Base-by-base conservation (phyloP, 2,888 invertebrate genomes). In the Rhingia rostrata region DNA sequence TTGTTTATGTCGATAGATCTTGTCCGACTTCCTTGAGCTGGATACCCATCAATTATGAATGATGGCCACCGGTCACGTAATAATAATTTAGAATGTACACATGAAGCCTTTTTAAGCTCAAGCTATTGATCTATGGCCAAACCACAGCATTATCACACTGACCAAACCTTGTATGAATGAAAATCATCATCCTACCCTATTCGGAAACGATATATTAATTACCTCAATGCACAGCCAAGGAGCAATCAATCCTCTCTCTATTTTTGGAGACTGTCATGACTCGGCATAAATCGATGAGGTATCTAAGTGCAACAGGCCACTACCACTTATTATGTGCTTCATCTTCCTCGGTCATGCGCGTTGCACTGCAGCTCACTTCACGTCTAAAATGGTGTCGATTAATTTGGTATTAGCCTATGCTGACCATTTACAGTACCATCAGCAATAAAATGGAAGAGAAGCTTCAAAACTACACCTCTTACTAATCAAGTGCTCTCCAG, bases 321-420 rank as follows among this genome's bases (percentile, higher is more conserved):
- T 61, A 54, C 37, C 63, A 56, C 12, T 61, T 14, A 49, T 7
- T 32, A 37, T 43, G 43, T 32, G 22, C 12, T 9, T 37, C 14
- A 53, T 56, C 41, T 49, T 61, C 7, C 39, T 43, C 30, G 30
- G 22, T 69, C 47, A 67, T 22, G 22, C 22, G 22, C 2, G 22
- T 22, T 22, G 22, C 22, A 22, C 22, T 2, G 22, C 22, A 22
- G 22, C 22, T 61, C 60, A 12, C 22, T 47, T 12, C 9, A n/a
- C 12, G 3, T 4, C 30, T 49, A 54, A 70, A 69, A 51, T 22
- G 56, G 63, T 51, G 47, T 58, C 70, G 60, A 77, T 82, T 77
- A 60, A 49, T 35, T 33, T 58, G 49, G 45, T 30, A 10, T 43
- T 53, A 12, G 30, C 43, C 61, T 60, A 66, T 47, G 58, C 53